Evolutionary conservation across 2,888 invertebrate genomes (phyloP), one percentile per base, ranked within the genome.

Genomic region (Cantharis nigra): DNA sequence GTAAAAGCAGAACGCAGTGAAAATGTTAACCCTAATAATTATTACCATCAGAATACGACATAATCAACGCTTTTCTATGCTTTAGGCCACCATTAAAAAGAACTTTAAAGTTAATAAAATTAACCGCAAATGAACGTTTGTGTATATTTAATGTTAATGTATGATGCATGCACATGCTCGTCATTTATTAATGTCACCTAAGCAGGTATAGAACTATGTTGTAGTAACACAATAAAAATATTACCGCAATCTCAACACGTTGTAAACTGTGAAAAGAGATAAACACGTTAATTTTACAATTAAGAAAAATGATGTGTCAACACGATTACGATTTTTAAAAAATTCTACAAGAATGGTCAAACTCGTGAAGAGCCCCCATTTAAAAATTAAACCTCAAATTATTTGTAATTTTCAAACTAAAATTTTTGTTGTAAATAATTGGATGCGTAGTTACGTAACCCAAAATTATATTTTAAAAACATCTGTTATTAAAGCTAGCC

Each of bases 401-500:
- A 49, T 49, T 49, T 49, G 49, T 49, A 49, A 49, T 49, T 49
- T 49, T 49, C 49, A n/a, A 49, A 49, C 49, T 49, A 49, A 49
- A 49, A 49, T 49, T 49, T 33, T 49, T 49, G 49, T 49, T 49
- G n/a, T 49, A 49, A 49, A 49, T 49, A 49, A 49, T 49, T 49
- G 49, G 49, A n/a, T 49, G 49, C 49, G n/a, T 49, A 49, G 49
- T 49, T 49, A 49, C n/a, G 49, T 67, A 67, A 67, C 65, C 65
- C 26, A 67, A 67, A 67, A 67, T 67, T 67, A 67, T 20, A 67
- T 67, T 67, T 26, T 11, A n/a, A 67, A 23, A 67, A 67, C 23
- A 67, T 67, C 65, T 67, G 26, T 67, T 67, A 67, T 67, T 67
- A 67, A 23, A 67, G n/a, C 49, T 26, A 76, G 63, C 62, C 30